A percentile compares a stretch with the other conserved stretches of the same genome.
These are phyloP conservation scores for Microhierax caerulescens DNA, from an alignment of 2,797 vertebrate genomes.

Conservation along the genomic window DNA sequence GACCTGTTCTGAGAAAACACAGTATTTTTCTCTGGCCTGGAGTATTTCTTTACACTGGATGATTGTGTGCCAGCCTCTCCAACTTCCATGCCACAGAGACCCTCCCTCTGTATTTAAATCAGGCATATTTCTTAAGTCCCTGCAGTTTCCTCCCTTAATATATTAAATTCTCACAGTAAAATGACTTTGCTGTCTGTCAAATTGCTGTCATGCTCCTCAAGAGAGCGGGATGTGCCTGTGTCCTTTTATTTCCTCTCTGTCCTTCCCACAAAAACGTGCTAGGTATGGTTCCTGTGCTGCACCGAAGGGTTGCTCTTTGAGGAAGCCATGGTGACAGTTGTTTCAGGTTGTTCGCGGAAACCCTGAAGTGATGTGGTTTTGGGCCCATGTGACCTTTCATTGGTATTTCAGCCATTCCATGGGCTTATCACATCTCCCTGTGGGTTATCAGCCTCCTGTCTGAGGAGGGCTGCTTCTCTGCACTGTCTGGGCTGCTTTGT, in stretches of 20 bases:
- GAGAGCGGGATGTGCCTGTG: rapidly evolving
- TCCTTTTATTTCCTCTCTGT: background rate
- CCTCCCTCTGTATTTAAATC: background rate
- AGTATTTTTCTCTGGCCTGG: background rate
- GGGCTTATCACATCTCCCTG: background rate
- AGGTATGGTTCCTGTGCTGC: background rate
- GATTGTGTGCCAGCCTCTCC: background rate
- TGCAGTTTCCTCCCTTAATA: background rate
- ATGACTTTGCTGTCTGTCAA: background rate
- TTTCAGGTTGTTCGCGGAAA: background rate
- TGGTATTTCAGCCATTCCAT: constrained; percentile 6
- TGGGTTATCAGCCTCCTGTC: constrained; percentile 17
- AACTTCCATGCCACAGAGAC: background rate
- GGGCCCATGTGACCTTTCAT: background rate
- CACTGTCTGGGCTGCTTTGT: background rate
- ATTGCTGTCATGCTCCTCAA: background rate
- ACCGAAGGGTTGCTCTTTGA: background rate
- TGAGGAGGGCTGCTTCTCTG: background rate
- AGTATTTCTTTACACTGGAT: background rate
- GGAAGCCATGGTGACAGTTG: background rate
- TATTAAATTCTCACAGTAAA: background rate
- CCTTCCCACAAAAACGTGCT: rapidly evolving
- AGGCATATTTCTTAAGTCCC: background rate
- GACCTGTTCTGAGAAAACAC: background rate
- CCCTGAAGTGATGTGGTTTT: background rate